These are phyloP conservation scores for Aurelia coerulea DNA, from an alignment of 30 jellyfish, hydroid and myxozoan genomes.

Conservation along the genomic window DNA sequence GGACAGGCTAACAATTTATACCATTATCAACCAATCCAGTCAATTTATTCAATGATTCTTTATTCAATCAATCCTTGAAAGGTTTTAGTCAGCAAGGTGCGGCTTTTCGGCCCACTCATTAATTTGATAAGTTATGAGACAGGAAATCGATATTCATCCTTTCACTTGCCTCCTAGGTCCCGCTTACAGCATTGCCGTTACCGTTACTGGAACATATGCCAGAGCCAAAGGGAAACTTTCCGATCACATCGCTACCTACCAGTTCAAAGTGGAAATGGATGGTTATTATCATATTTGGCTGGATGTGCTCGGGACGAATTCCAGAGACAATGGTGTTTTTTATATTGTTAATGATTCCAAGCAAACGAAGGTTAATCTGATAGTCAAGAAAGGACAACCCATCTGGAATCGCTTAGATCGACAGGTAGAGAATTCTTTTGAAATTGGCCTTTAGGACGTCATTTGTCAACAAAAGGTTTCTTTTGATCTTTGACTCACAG, in stretches of 20 bases:
- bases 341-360: conserved; percentile 30
- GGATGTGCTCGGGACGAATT: conserved; percentile 53
- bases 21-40: no score
- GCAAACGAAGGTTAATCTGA: conserved; percentile 1
- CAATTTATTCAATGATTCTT: no score
- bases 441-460: not conserved
- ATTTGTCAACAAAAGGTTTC: no score
- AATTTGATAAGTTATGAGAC: not conserved
- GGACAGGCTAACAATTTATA: no score
- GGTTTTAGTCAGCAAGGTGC: no score
- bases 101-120: no score
- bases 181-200: conserved; percentile 33
- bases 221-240: conserved; percentile 68
- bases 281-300: conserved; percentile 75
- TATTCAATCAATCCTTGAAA: no score
- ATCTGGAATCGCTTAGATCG: conserved; percentile 43
- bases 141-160: not conserved
- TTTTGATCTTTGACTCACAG: no score
- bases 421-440: conserved; percentile 33
- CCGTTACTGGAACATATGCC: conserved; percentile 48
- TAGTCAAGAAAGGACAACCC: conserved; percentile 20
- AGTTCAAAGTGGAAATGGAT: conserved; percentile 44
- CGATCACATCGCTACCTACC: conserved; percentile 73
- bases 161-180: conserved; percentile 53
- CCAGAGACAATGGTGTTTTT: conserved; percentile 58